Evolutionary conservation across 2,888 invertebrate genomes (phyloP).

Genomic region (Dryadula phaetusa): DNA sequence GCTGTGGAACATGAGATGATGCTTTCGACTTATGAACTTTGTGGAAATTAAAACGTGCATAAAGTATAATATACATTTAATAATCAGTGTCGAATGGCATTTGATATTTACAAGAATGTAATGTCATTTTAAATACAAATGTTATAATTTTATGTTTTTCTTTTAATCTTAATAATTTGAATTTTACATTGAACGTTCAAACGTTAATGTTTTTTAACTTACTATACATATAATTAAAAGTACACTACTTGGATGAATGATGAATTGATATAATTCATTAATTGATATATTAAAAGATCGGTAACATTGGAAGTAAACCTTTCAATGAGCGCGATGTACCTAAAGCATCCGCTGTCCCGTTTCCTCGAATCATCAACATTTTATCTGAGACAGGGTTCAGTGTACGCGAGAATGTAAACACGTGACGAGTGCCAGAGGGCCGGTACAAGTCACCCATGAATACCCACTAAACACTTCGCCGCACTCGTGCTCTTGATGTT

Average conservation of each 20-base stretch:
- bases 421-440: conserved; percentile 47
- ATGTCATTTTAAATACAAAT: too few species aligned
- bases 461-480: conserved; percentile 44
- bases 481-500: conserved; percentile 34
- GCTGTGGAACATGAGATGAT: conserved; percentile 60
- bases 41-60: conserved; percentile 1
- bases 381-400: conserved; percentile 68
- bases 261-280: too few species aligned
- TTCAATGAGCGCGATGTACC: conserved; percentile 26
- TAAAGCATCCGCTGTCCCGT: conserved; percentile 59
- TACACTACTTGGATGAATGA: too few species aligned
- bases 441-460: conserved; percentile 43
- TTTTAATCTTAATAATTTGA: too few species aligned
- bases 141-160: too few species aligned
- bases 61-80: background rate
- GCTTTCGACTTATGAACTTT: conserved; percentile 30
- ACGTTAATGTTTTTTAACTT: too few species aligned
- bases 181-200: too few species aligned
- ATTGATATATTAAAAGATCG: too few species aligned
- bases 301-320: conserved; percentile 10
- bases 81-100: background rate
- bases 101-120: background rate
- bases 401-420: conserved; percentile 68
- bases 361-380: conserved; percentile 72
- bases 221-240: too few species aligned